phyloP scores from a whole-genome alignment of 2,113 vertebrate genomes.

The Orycteropus afer region DNA sequence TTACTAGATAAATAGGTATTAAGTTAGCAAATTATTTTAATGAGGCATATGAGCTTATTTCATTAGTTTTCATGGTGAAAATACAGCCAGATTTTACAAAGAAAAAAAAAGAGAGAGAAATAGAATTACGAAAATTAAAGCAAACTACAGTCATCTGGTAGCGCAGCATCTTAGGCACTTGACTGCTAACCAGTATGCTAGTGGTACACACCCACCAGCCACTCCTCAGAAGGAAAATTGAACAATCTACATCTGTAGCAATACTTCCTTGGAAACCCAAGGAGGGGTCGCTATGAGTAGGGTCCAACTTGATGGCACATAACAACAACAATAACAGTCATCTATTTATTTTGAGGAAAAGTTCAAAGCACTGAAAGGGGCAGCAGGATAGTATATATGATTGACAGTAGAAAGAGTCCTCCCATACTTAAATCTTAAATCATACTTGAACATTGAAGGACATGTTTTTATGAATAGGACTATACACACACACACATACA shows the following conservation, averaged over 20 bases:
- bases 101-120: background rate
- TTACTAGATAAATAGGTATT: background rate
- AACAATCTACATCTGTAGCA: too few relatives aligned
- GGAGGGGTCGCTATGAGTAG: too few relatives aligned
- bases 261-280: too few relatives aligned
- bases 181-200: too few relatives aligned
- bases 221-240: too few relatives aligned
- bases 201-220: too few relatives aligned
- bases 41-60: background rate
- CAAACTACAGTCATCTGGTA: too few relatives aligned
- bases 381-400: background rate
- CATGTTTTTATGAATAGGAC: background rate
- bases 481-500: too few relatives aligned
- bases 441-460: background rate
- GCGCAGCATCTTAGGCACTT: too few relatives aligned
- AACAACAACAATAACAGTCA: too few relatives aligned
- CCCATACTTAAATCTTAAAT: background rate
- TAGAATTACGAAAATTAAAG: background rate
- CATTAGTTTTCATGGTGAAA: background rate
- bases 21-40: background rate
- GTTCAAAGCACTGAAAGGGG: background rate
- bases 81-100: background rate
- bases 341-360: background rate
- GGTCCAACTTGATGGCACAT: too few relatives aligned
- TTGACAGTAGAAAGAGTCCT: too few relatives aligned